A percentile compares a stretch with the other conserved stretches of the same genome.
phyloP scores from a whole-genome alignment of 2,797 vertebrate genomes.

The Pseudomugil tenellus region DNA sequence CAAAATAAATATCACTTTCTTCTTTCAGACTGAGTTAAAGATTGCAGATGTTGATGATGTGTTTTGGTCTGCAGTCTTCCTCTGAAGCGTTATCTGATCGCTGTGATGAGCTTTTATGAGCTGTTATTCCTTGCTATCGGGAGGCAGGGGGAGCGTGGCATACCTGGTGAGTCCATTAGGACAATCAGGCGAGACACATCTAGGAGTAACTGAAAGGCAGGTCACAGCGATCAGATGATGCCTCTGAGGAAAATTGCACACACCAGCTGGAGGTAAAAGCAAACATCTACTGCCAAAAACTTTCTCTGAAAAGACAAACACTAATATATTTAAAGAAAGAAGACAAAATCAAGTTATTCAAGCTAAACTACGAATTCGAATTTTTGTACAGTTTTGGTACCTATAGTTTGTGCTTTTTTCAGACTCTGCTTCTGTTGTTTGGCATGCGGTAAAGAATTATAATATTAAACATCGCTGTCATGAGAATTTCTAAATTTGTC shows the following conservation, averaged over 20 bases:
- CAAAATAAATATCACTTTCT: background rate
- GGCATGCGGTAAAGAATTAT: conserved; percentile 1
- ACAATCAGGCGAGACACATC: too few relatives aligned
- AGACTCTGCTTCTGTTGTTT: conserved; percentile 9
- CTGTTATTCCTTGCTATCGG: too few relatives aligned
- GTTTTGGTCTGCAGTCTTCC: too few relatives aligned
- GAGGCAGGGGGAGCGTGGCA: too few relatives aligned
- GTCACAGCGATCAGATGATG: too few relatives aligned
- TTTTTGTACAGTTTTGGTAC: conserved; percentile 32
- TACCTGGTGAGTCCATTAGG: background rate
- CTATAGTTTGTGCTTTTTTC: conserved; percentile 50
- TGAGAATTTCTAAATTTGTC: background rate
- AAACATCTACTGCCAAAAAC: background rate
- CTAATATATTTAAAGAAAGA: background rate
- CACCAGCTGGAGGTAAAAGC: background rate
- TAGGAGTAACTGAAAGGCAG: too few relatives aligned
- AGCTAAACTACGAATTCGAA: background rate
- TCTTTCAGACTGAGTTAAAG: background rate
- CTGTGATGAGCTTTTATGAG: background rate
- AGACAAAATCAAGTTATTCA: background rate
- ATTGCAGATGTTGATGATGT: background rate
- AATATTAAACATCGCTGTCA: conserved; percentile 4
- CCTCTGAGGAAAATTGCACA: too few relatives aligned
- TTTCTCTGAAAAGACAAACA: background rate
- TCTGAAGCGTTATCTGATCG: background rate